Percentiles rank a stretch among this genome's conserved stretches.
phyloP scores from a whole-genome alignment of 2,888 invertebrate species.

The Ommatoiulus sabulosus region DNA sequence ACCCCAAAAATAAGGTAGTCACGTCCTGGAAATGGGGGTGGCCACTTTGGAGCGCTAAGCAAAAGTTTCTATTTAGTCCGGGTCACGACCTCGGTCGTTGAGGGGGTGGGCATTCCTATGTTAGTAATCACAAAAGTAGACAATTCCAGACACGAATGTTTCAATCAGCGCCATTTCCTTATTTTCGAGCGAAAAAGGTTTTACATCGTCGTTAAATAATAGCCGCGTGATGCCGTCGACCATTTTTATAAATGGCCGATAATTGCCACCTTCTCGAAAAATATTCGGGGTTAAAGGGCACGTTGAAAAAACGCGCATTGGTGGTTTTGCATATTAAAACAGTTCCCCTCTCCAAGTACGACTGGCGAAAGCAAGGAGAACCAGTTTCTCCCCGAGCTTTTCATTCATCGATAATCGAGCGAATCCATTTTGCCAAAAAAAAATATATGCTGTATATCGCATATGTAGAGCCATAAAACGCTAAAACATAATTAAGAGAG shows the following conservation, averaged over 20 bases:
- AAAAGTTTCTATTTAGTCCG: slow-evolving; percentile 6
- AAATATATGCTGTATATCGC: not conserved
- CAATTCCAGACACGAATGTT: slow-evolving; percentile 10
- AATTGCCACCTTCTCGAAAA: slow-evolving; percentile 5
- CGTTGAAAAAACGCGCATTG: not conserved
- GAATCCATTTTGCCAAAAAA: slow-evolving; percentile 18
- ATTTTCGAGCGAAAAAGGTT: not conserved
- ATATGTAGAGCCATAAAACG: not conserved
- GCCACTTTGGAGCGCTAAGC: not conserved
- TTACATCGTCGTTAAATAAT: not conserved
- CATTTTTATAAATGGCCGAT: slow-evolving; percentile 27
- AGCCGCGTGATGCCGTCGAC: not conserved
- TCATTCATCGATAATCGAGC: slow-evolving; percentile 40
- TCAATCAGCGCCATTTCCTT: slow-evolving; percentile 3
- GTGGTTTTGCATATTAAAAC: slow-evolving; percentile 30
- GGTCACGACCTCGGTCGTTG: slow-evolving; percentile 37
- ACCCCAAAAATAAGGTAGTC: slow-evolving; percentile 37
- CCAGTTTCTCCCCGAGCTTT: not conserved
- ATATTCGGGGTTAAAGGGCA: slow-evolving; percentile 1
- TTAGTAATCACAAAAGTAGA: slow-evolving; percentile 6
- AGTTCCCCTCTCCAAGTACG: not conserved
- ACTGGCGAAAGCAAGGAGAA: not conserved
- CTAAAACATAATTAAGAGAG: slow-evolving; percentile 15
- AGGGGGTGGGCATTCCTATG: slow-evolving; percentile 39
- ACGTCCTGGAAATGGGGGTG: slow-evolving; percentile 41